Base-by-base conservation (phyloP, 2,888 invertebrate genomes). In the Ochropacha duplaris region DNA sequence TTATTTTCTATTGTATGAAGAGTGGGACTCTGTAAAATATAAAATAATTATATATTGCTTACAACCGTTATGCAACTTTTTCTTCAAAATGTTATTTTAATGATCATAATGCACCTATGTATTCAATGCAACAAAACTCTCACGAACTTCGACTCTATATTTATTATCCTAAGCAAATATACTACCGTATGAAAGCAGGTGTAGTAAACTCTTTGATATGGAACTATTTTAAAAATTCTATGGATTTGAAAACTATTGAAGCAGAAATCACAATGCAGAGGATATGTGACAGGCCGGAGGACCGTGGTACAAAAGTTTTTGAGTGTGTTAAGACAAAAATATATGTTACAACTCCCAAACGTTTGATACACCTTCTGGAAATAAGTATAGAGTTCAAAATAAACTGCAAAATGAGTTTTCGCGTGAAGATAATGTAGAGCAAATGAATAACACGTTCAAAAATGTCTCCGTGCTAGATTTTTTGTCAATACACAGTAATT, bases 201-300 rank as follows among this genome's bases (percentile, higher is more conserved):
- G 91, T 73, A 81, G 62, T 78, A 76, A 86, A 87, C 86, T 86
- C 84, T 88, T 88, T 86, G 72, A 75, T 72, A 81, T 74, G 76
- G 78, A 76, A 81, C 71, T 44, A 70, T 68, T 77, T 75, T 69
- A 69, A 81, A 86, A 88, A 87, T 79, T 75, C 78, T 78, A 85
- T 84, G 79, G 80, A 79, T 76, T 52, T 52, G 65, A 69, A 71
- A 72, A 71, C 86, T 82, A 87, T 91, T 87, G 84, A 89, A 84
- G 79, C 76, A 73, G 80, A 80, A 80, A 86, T 84, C 77, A 92
- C 92, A 92, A 92, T 90, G 72, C 86, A 78, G 78, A 90, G 90
- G 88, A 89, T 89, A 91, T 92, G 90, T 92, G 92, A 92, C 92
- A 92, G 84, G 82, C 85, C 85, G 85, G 87, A 90, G 90, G 84